Base-by-base conservation (phyloP, 2,888 invertebrate genomes). In the Cryptus viduatorius region DNA sequence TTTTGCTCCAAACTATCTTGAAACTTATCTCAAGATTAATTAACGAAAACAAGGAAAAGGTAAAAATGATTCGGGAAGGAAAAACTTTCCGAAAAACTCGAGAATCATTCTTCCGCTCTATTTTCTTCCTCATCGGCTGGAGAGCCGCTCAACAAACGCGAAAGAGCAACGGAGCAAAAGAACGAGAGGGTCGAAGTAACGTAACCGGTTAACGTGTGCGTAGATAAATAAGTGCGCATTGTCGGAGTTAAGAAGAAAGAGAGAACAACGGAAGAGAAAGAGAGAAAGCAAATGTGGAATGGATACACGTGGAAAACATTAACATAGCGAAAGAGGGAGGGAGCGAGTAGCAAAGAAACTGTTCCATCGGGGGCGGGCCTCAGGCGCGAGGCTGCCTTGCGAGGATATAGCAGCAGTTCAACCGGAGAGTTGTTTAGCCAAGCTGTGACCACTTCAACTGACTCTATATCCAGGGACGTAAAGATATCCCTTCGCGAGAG, bases 161-260 rank as follows among this genome's bases (percentile, higher is more conserved):
- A 76, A 16, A 31, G 75, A 71, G 59, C 37, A 44, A 44, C 42
- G 24, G 46, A 73, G 46, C 59, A 61, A 61, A 42, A 37, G 69
- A 69, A 61, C 48, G 48, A 59, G 59, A 44, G 16, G 19, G 37
- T 12, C 16, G 50, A 53, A 68, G 75, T 59, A 82, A 65, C 71
- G 53, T 78, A 81, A 84, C 79, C 81, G 84, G 84, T 84, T 82
- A 79, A 84, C 69, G 81, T 81, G 69, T 80, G 69, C 65, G 48
- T 48, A 48, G 73, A 75, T 71, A 84, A 78, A 82, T 71, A 67
- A 65, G 79, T 75, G 79, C 29, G 78, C 75, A 82, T 84, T 84
- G 81, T 84, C 68, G 69, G 46, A 48, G 59, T 56, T 78, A 71
- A 79, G 78, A 65, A 73, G 53, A 56, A 29, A 69, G 19, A 19